These are phyloP conservation scores for Zonitis immaculata DNA, from an alignment of 2,888 invertebrate species.

Conservation along the genomic window DNA sequence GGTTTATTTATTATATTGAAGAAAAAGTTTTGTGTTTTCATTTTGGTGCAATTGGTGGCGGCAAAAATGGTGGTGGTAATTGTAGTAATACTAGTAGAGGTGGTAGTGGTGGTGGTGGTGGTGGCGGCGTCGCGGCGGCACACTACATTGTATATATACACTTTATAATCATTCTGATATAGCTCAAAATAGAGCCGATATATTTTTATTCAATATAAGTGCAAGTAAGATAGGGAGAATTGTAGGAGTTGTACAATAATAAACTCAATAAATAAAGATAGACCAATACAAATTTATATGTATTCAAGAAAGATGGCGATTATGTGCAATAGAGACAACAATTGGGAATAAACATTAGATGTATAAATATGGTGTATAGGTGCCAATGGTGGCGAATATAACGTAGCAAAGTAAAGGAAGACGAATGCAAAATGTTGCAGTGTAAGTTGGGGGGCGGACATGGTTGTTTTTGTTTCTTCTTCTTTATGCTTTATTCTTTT, in stretches of 20 bases:
- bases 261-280: too few relatives aligned
- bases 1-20: too few relatives aligned
- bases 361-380: too few relatives aligned
- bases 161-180: neutral
- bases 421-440: conserved; percentile 38
- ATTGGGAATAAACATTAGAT: neutral
- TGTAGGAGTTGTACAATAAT: neutral
- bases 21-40: neutral
- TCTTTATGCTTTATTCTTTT: too few relatives aligned
- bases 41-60: neutral
- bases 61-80: too few relatives aligned
- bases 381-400: conserved; percentile 27
- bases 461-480: conserved; percentile 39
- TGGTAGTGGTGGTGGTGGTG: neutral
- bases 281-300: too few relatives aligned
- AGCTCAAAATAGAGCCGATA: neutral
- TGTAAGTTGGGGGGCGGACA: conserved; percentile 36
- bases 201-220: too few relatives aligned
- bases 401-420: conserved; percentile 9
- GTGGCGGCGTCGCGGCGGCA: neutral
- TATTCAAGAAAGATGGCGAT: too few relatives aligned
- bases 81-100: neutral
- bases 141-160: neutral
- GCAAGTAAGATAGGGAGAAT: neutral
- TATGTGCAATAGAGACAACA: neutral